Percentiles rank a stretch among this genome's conserved stretches.
These are phyloP conservation scores for Oreochromis tanganicae DNA, from an alignment of 2,113 vertebrate species.

Conservation along the genomic window DNA sequence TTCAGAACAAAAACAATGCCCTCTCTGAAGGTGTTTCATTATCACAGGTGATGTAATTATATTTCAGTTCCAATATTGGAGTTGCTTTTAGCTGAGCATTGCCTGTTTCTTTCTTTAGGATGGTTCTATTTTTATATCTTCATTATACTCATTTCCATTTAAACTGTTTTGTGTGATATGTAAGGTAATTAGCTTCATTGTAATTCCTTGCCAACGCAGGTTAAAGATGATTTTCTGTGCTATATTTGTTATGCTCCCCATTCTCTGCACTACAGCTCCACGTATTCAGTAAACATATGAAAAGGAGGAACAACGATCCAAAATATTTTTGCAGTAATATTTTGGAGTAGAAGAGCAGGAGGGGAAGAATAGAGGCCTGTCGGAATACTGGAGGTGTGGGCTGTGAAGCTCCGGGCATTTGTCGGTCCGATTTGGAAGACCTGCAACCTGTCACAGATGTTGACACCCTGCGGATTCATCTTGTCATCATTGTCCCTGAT, in stretches of 20 bases:
- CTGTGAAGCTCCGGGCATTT: background rate
- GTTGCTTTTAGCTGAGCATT: background rate
- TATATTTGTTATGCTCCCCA: background rate
- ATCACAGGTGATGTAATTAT: background rate
- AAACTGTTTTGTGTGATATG: background rate
- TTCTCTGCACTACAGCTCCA: background rate
- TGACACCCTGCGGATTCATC: slow-evolving; percentile 7
- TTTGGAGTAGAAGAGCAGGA: background rate
- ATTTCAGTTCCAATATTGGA: background rate
- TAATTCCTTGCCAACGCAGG: slow-evolving; percentile 4
- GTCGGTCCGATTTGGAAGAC: background rate
- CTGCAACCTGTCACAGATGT: slow-evolving; percentile 24
- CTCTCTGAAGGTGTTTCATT: slow-evolving; percentile 8
- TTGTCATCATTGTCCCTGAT: background rate
- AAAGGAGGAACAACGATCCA: slow-evolving; percentile 4
- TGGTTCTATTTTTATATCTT: background rate
- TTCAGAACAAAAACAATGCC: background rate
- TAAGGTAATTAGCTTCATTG: background rate
- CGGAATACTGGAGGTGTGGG: background rate
- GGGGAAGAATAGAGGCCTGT: background rate
- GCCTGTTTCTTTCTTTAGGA: background rate
- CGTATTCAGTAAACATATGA: background rate
- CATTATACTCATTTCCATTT: background rate
- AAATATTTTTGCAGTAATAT: background rate
- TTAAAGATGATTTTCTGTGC: slow-evolving; percentile 19